A percentile compares a stretch with the other conserved stretches of the same genome.
Conservation (phyloP, 2,797 vertebrate genomes). For the Crenuchus spilurus region DNA sequence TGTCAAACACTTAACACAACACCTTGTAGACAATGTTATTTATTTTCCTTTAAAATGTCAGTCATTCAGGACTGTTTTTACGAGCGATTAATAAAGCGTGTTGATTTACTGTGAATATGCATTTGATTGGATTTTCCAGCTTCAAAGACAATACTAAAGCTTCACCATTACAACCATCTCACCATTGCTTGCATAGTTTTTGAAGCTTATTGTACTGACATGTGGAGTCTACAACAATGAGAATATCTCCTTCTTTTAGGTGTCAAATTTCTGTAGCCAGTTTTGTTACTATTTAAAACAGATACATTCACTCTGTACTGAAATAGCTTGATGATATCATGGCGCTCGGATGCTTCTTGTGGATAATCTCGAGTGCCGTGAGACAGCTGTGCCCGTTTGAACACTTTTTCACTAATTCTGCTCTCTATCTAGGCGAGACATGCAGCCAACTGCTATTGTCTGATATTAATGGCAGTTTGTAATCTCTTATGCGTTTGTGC, state of each 20-base stretch:
- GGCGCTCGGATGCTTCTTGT: conserved; percentile 49
- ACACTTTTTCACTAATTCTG: conserved; percentile 43
- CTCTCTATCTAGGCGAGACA: conserved; percentile 2
- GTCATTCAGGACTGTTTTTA: too few relatives aligned
- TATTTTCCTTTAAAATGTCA: too few relatives aligned
- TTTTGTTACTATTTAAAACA: conserved; percentile 52
- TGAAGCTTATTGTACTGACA: too few relatives aligned
- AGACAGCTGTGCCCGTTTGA: conserved; percentile 42
- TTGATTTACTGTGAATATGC: too few relatives aligned
- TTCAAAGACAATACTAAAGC: too few relatives aligned
- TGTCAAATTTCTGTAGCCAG: neutral
- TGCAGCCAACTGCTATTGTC: conserved; percentile 35
- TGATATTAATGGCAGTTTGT: conserved; percentile 48
- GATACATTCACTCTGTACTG: conserved; percentile 53
- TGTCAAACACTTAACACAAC: too few relatives aligned
- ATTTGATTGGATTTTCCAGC: too few relatives aligned
- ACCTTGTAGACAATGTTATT: too few relatives aligned
- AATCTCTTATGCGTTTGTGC: conserved; percentile 42
- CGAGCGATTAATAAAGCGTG: too few relatives aligned
- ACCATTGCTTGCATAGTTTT: too few relatives aligned
- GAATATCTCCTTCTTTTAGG: neutral
- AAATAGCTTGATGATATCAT: conserved; percentile 56
- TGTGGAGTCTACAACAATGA: too few relatives aligned
- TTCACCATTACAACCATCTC: too few relatives aligned
- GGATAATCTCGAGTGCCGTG: conserved; percentile 31